These are phyloP conservation scores for Myripristis murdjan DNA, from an alignment of 2,797 vertebrate genomes.

Conservation along the genomic window DNA sequence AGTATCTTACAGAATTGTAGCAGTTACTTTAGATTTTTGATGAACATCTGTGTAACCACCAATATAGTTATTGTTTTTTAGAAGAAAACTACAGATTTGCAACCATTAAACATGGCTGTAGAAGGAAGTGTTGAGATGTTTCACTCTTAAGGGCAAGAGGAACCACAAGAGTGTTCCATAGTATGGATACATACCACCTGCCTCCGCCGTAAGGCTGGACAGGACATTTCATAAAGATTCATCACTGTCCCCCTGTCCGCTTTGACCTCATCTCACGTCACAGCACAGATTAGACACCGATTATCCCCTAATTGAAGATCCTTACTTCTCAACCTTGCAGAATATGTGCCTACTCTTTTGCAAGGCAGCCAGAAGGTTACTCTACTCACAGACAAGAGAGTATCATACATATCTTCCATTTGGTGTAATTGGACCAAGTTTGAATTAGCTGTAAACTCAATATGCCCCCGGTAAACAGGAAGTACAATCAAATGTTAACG, in stretches of 20 bases:
- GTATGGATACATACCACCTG: conserved; percentile 62
- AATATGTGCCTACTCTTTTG: conserved; percentile 68
- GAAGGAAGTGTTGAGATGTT: background rate
- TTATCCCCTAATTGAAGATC: conserved; percentile 85
- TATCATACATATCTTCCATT: conserved; percentile 34
- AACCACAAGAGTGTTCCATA: conserved; percentile 50
- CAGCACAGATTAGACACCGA: conserved; percentile 83
- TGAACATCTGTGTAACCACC: conserved; percentile 13
- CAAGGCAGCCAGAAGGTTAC: conserved; percentile 64
- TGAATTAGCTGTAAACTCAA: conserved; percentile 33
- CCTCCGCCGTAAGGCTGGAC: conserved; percentile 72
- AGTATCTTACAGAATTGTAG: conserved; percentile 23
- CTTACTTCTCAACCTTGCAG: conserved; percentile 82
- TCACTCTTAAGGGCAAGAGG: conserved; percentile 14
- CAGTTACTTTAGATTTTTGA: conserved; percentile 30
- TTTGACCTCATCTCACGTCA: conserved; percentile 85
- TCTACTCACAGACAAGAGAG: conserved; percentile 28
- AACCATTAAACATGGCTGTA: conserved; percentile 15
- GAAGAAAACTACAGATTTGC: conserved; percentile 27
- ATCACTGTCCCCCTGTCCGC: conserved; percentile 84
- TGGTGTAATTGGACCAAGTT: conserved; percentile 19
- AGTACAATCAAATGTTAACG: conserved; percentile 33
- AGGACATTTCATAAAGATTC: conserved; percentile 83
- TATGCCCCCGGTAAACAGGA: conserved; percentile 24
- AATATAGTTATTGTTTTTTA: conserved; percentile 23